phyloP scores from a whole-genome alignment of 2,113 vertebrate species.

The Peromyscus leucopus region DNA sequence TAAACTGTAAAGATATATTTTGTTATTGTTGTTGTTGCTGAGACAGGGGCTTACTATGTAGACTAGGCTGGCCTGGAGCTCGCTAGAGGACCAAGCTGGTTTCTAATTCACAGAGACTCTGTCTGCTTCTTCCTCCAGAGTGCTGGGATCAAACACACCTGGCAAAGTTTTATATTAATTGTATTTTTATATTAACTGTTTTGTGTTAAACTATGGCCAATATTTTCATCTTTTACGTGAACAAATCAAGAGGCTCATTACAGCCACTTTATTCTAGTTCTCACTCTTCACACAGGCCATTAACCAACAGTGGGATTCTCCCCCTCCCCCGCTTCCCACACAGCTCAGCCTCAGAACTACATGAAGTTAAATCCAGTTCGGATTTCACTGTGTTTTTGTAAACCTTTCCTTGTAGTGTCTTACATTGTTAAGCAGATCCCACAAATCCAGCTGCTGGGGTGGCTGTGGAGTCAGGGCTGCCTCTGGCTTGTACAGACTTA shows the following conservation, averaged over 20 bases:
- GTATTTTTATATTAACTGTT: neutral
- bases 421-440: neutral
- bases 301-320: neutral
- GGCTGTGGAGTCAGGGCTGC: neutral
- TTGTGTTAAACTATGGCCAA: neutral
- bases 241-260: neutral
- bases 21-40: neutral
- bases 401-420: neutral
- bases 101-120: neutral
- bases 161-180: neutral
- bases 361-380: neutral
- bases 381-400: neutral
- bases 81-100: neutral
- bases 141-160: neutral
- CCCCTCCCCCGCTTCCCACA: neutral
- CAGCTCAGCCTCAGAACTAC: neutral
- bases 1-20: neutral
- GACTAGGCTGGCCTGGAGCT: neutral
- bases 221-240: slow-evolving; percentile 21
- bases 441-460: neutral
- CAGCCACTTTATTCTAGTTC: neutral
- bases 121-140: neutral
- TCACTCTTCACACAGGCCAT: neutral
- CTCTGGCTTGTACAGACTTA: neutral
- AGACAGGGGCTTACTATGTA: neutral